Evolutionary conservation across 2,888 invertebrate genomes (phyloP).

Genomic region (Oeneis ivallda): DNA sequence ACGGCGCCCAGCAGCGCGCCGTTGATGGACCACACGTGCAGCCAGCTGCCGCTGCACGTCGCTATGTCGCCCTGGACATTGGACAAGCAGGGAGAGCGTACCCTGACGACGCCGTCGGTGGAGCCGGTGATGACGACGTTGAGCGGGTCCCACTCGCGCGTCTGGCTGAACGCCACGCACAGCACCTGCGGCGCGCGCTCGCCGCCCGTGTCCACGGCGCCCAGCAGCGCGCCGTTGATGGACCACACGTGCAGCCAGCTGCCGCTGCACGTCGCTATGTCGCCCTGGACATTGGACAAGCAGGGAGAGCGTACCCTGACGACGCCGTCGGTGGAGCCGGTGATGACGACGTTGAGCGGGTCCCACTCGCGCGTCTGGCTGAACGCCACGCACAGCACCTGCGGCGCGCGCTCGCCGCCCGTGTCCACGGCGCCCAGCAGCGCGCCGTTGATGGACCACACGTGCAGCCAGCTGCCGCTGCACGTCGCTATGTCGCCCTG

Average conservation of each 20-base stretch:
- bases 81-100: conserved; percentile 52
- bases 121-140: conserved; percentile 99
- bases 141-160: conserved; percentile 98
- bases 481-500: conserved; percentile 98
- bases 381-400: conserved; percentile 97
- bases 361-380: conserved; percentile 99
- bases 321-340: conserved; percentile 98
- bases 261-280: conserved; percentile 98
- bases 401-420: conserved; percentile 93
- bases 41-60: conserved; percentile 97
- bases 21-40: conserved; percentile 98
- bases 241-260: conserved; percentile 98
- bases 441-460: conserved; percentile 98
- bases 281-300: conserved; percentile 85
- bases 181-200: conserved; percentile 95
- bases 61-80: conserved; percentile 95
- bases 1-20: conserved; percentile 95
- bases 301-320: conserved; percentile 85
- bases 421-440: conserved; percentile 94
- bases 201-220: conserved; percentile 94
- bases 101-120: conserved; percentile 97
- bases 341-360: conserved; percentile 96
- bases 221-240: conserved; percentile 96
- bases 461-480: conserved; percentile 96
- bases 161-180: conserved; percentile 97